Evolutionary conservation across 2,888 invertebrate species (phyloP).

Genomic region (Griposia aprilina): DNA sequence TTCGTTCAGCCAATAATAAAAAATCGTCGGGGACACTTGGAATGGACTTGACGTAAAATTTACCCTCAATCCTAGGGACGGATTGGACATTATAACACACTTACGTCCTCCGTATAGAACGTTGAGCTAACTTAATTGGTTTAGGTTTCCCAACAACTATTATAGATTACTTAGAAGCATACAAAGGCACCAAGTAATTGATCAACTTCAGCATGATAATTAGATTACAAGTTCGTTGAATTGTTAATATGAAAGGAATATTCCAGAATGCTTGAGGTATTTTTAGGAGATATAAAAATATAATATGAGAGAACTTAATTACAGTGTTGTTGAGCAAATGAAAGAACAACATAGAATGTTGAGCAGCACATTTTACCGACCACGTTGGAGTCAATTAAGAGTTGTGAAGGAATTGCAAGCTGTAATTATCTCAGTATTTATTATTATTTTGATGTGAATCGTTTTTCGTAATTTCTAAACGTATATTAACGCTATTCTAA

Average conservation of each 20-base stretch:
- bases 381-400: conserved; percentile 36
- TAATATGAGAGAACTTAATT: conserved; percentile 36
- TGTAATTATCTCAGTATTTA: conserved; percentile 7
- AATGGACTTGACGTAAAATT: conserved; percentile 87
- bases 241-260: conserved; percentile 19
- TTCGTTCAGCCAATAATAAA: conserved; percentile 90
- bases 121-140: conserved; percentile 68
- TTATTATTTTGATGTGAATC: conserved; percentile 14
- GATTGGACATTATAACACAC: conserved; percentile 83
- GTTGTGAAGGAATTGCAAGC: conserved; percentile 32
- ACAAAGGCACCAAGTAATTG: conserved; percentile 26
- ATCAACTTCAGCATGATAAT: conserved; percentile 17
- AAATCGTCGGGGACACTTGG: conserved; percentile 86
- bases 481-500: neutral
- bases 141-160: conserved; percentile 30
- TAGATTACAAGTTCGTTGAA: conserved; percentile 19
- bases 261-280: conserved; percentile 22
- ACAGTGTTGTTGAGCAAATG: conserved; percentile 45
- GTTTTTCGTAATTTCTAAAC: conserved; percentile 4
- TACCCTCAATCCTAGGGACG: conserved; percentile 80
- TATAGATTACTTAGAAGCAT: conserved; percentile 40
- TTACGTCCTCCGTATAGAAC: conserved; percentile 71
- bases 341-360: conserved; percentile 53
- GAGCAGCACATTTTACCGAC: conserved; percentile 25
- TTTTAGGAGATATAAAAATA: conserved; percentile 36